Evolutionary conservation across 2,888 invertebrate species (phyloP).

Genomic region (Sympetrum striolatum): DNA sequence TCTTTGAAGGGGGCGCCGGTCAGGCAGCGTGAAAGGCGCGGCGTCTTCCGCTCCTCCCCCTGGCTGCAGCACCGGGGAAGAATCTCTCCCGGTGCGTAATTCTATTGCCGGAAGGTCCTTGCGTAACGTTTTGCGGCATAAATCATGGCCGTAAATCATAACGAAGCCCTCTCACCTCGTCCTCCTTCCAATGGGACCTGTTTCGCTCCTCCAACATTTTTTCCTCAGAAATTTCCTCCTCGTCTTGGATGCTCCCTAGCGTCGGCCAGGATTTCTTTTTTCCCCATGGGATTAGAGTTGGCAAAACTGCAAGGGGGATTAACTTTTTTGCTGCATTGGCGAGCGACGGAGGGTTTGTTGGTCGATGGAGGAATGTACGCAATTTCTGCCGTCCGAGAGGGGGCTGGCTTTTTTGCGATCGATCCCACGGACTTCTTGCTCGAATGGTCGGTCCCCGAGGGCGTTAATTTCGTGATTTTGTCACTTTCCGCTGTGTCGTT

Average conservation of each 20-base stretch:
- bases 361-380: neutral
- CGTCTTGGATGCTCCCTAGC: neutral
- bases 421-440: neutral
- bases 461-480: neutral
- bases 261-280: neutral
- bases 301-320: neutral
- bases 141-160: conserved; percentile 37
- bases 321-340: neutral
- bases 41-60: neutral
- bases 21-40: neutral
- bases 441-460: neutral
- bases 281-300: neutral
- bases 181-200: neutral
- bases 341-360: neutral
- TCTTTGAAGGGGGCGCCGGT: conserved; percentile 8
- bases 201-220: neutral
- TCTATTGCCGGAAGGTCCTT: conserved; percentile 33
- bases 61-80: neutral
- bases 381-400: neutral
- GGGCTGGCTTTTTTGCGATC: neutral
- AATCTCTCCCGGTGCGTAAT: conserved; percentile 20
- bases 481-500: neutral
- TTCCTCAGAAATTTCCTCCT: neutral
- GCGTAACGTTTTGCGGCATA: conserved; percentile 39
- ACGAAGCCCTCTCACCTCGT: neutral